Percentiles rank a stretch among this genome's conserved stretches.
These are phyloP conservation scores for Hoplostethus atlanticus DNA, from an alignment of 2,797 vertebrate species.

Conservation along the genomic window DNA sequence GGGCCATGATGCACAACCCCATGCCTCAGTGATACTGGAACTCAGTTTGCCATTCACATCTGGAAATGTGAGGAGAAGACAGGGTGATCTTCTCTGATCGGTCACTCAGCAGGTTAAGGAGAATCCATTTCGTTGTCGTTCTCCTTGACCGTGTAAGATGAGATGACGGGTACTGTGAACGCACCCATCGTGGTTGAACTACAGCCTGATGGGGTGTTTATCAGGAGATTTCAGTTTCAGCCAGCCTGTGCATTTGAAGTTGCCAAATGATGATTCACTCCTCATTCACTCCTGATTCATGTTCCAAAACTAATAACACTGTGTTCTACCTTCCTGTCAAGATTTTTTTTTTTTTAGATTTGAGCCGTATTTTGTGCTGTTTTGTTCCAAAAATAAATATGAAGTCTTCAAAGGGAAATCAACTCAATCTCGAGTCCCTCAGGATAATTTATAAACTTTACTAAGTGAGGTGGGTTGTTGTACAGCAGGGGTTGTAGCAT, in stretches of 20 bases:
- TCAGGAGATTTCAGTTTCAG: conserved; percentile 41
- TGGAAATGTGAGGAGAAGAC: background rate
- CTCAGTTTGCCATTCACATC: conserved; percentile 8
- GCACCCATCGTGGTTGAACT: background rate
- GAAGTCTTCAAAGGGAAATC: conserved; percentile 34
- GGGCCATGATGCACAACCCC: conserved; percentile 25
- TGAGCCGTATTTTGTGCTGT: conserved; percentile 17
- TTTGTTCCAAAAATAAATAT: conserved; percentile 55
- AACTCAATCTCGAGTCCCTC: background rate
- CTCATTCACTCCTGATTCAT: conserved; percentile 39
- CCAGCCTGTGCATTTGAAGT: conserved; percentile 15
- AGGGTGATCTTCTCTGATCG: conserved; percentile 1
- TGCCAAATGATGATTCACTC: conserved; percentile 32
- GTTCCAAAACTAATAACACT: conserved; percentile 36
- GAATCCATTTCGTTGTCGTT: conserved; percentile 46
- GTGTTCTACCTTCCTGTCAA: conserved; percentile 51
- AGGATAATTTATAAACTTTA: conserved; percentile 16
- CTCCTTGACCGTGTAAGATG: conserved; percentile 36
- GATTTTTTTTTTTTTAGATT: conserved; percentile 5
- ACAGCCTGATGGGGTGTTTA: background rate
- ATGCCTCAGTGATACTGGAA: conserved; percentile 23
- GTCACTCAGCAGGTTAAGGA: conserved; percentile 37
- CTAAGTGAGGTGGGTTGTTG: background rate
- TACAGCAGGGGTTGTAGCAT: background rate
- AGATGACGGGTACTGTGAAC: conserved; percentile 35